Base-by-base conservation (phyloP, 2,113 vertebrate genomes). In the Physeter macrocephalus region DNA sequence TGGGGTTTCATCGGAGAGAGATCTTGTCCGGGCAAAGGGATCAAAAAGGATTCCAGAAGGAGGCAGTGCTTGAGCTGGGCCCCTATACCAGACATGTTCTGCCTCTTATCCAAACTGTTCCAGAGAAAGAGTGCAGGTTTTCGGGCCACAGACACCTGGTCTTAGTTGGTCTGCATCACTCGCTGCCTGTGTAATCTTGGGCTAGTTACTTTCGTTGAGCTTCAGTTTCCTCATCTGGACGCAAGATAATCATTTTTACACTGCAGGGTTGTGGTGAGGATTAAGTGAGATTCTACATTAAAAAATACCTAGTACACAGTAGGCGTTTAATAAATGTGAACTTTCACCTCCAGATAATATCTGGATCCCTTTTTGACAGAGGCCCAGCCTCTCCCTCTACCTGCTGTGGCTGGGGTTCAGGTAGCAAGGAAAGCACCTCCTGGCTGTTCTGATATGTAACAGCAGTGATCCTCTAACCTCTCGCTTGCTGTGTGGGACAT, bases 151-250 rank as follows among this genome's bases (percentile, higher is more conserved):
- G 43, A 82, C 13, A 72, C 52, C n/a, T 77, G 59, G 12, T 74
- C 96, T 94, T 95, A 52, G 59, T 85, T 67, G 36, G 23, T 90
- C 21, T 90, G 18, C 21, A 34, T 86, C 54, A 82, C 29, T 88
- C 3, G 23, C 15, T 74, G 12, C 17, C 13, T 94, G 1, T 94
- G 66, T 90, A 62, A 49, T 93, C 75, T 93, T 94, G 46, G 27
- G 36, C 59, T 78, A 8, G 34, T 85, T 95, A 36, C 64, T 94
- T 88, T 90, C 64, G 90, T 91, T 94, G 78, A 88, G 36, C 67
- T 83, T 80, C 41, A 62, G 43, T 88, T 95, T 95, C 67, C 77
- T 96, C 66, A 57, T 69, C 84, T 96, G 74, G 27, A 96, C 39
- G 92, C 61, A 92, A 78, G 43, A n/a, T 88, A 87, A 88, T 91